phyloP scores from a whole-genome alignment of 2,888 invertebrate genomes.

The Eutolmus rufibarbis region DNA sequence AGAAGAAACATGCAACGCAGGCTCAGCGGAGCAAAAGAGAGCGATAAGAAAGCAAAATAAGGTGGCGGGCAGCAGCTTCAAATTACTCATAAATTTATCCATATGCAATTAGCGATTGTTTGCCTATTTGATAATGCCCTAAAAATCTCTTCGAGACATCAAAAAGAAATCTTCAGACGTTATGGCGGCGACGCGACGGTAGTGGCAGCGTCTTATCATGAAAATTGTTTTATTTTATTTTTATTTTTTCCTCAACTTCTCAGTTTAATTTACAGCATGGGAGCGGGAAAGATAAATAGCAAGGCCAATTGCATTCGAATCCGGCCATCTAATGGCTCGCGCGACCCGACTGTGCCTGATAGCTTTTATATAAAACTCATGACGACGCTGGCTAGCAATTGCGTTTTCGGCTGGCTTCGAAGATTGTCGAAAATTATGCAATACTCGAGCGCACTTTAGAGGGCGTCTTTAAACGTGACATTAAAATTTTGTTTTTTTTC shows the following conservation, averaged over 20 bases:
- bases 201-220: not conserved
- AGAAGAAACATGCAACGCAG: not conserved
- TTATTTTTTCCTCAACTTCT: not conserved
- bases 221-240: not conserved
- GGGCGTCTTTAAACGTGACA: not conserved
- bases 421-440: not conserved
- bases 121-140: not conserved
- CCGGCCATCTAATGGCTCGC: not conserved
- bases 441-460: not conserved
- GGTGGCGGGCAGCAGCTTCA: not conserved
- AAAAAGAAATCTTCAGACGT: not conserved
- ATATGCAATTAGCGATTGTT: not conserved
- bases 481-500: not conserved
- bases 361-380: not conserved
- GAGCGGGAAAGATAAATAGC: not conserved
- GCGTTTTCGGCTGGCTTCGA: not conserved
- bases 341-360: not conserved
- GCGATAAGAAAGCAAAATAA: not conserved
- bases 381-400: not conserved
- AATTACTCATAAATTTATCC: not conserved
- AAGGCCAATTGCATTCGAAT: not conserved
- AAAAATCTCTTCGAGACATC: not conserved
- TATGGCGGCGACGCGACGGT: not conserved
- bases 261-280: not conserved
- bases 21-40: not conserved